Conservation (phyloP, 2,113 vertebrate genomes). For the Oncorhynchus clarkii region DNA sequence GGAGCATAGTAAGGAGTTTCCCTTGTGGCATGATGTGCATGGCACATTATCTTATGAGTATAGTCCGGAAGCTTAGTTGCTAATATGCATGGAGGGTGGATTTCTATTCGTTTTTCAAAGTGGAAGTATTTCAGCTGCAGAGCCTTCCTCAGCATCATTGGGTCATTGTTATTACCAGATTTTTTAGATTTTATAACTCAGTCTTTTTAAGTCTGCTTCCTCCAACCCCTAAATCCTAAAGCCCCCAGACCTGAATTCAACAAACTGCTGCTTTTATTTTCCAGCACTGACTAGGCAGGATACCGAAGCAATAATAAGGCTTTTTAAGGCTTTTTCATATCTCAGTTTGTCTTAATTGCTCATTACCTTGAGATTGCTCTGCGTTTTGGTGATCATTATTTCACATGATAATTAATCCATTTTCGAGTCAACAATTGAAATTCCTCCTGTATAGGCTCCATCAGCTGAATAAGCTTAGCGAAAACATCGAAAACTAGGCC, state of each 20-base stretch:
- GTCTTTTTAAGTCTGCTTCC: too few relatives aligned
- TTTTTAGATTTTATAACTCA: too few relatives aligned
- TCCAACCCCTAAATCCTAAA: not conserved
- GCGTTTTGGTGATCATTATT: slow-evolving; percentile 39
- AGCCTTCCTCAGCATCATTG: too few relatives aligned
- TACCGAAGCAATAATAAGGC: not conserved
- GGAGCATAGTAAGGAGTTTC: too few relatives aligned
- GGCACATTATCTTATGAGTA: too few relatives aligned
- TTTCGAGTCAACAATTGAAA: slow-evolving; percentile 28
- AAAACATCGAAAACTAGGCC: slow-evolving; percentile 52
- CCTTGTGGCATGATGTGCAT: too few relatives aligned
- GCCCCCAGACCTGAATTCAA: too few relatives aligned
- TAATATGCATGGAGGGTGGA: too few relatives aligned
- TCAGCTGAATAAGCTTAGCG: slow-evolving; percentile 42
- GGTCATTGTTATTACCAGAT: too few relatives aligned
- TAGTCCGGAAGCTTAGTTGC: too few relatives aligned
- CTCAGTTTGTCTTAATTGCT: slow-evolving; percentile 38
- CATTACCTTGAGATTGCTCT: slow-evolving; percentile 52
- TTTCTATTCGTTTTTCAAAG: too few relatives aligned
- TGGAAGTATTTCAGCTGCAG: too few relatives aligned
- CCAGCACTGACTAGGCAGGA: not conserved
- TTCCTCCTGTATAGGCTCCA: slow-evolving; percentile 33
- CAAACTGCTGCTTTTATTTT: not conserved
- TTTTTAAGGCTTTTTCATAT: not conserved
- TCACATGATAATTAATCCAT: slow-evolving; percentile 50